phyloP scores from a whole-genome alignment of 37 sponge, comb jelly and placozoan genomes.

The Hormiphora californensis region DNA sequence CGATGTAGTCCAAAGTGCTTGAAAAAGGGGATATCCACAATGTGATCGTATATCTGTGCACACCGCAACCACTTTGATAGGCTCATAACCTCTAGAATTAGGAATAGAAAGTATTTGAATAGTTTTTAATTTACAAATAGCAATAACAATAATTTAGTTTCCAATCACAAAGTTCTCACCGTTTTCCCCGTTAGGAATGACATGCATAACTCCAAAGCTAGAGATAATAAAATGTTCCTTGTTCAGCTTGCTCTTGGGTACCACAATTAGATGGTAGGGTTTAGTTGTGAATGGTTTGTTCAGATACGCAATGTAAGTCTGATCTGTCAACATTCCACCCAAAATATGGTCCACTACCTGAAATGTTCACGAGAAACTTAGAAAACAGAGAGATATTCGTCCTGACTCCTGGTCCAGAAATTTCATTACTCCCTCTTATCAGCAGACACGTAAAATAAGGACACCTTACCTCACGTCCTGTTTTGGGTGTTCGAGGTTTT shows the following conservation, averaged over 20 bases:
- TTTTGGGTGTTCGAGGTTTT: constrained; percentile 15
- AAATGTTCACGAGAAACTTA: background rate
- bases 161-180: background rate
- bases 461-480: constrained; percentile 39
- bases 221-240: constrained; percentile 39
- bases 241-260: constrained; percentile 26
- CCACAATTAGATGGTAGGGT: constrained; percentile 41
- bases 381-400: background rate
- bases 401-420: background rate
- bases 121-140: too few relatives aligned
- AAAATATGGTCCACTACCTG: constrained; percentile 50
- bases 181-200: constrained; percentile 18
- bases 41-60: constrained; percentile 45
- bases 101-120: too few relatives aligned
- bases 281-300: constrained; percentile 40
- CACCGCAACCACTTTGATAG: constrained; percentile 42
- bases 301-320: constrained; percentile 47
- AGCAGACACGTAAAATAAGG: too few relatives aligned
- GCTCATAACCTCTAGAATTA: constrained; percentile 34
- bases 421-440: background rate
- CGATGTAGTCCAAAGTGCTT: constrained; percentile 44
- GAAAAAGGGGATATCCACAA: constrained; percentile 35
- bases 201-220: constrained; percentile 45
- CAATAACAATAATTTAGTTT: too few relatives aligned
- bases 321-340: background rate